Base-by-base conservation (phyloP, 2,113 vertebrate species). In the Anoura caudifer region DNA sequence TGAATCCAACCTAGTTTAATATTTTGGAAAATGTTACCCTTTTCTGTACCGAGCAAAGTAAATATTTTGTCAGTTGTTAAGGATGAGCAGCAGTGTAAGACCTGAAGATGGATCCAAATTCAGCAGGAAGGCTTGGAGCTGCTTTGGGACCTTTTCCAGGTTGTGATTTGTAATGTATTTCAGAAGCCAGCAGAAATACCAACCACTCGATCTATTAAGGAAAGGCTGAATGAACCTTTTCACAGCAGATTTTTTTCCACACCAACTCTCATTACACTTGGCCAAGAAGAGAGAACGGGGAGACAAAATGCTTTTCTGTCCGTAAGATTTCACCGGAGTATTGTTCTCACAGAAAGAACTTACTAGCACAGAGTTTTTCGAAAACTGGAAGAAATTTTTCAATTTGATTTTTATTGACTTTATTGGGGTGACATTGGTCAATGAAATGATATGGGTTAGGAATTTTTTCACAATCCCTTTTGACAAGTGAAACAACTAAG, bases 11-110 rank as follows among this genome's bases (percentile, higher is more conserved):
- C 98, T 97, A 96, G 98, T 98, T 98, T 98, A 98, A 98, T 98
- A 99, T 98, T 99, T 99, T 98, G 98, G 98, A 98, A 98, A 98
- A 98, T 98, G 98, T 98, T 98, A 86, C 92, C 98, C 97, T 98
- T 98, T 98, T 98, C 98, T 98, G 98, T 97, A 95, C 98, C n/a
- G 97, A 98, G 98, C 98, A 94, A 97, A 98, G 99, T 99, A 99
- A 99, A 99, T 99, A 99, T 99, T 99, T 99, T 98, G 98, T 98
- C 98, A 99, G 99, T 99, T 99, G 99, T 99, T 99, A 99, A 98
- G 99, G 99, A 99, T 99, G 98, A 99, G 98, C 98, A 98, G 97
- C 98, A 97, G 97, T 98, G 96, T 98, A 97, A 98, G 98, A 98
- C 98, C 98, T 97, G 87, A 97, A 92, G 98, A 98, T 54, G 91